phyloP scores from a whole-genome alignment of 2,797 vertebrate genomes.

The Syndactyla subalaris region DNA sequence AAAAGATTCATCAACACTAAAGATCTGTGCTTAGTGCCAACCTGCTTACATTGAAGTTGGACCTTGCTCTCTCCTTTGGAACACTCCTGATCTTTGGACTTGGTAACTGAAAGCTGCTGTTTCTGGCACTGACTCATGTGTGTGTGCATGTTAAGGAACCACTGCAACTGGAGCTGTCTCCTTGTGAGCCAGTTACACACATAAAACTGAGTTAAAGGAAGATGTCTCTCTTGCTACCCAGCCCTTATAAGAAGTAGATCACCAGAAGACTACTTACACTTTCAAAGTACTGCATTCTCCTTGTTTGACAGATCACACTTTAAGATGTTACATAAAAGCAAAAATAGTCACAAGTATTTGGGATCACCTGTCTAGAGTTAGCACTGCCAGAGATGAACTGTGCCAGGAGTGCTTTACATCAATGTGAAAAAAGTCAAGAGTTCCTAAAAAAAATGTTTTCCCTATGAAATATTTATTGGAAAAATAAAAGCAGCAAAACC shows the following conservation, averaged over 20 bases:
- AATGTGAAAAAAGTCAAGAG: constrained; percentile 29
- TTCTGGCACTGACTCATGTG: constrained; percentile 39
- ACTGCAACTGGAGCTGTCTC: constrained; percentile 57
- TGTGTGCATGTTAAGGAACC: constrained; percentile 43
- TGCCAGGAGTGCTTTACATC: constrained; percentile 43
- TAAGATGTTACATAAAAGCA: constrained; percentile 55
- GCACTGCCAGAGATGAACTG: constrained; percentile 17
- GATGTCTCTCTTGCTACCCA: not conserved
- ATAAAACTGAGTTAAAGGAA: not conserved
- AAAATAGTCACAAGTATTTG: constrained; percentile 44
- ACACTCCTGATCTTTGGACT: constrained; percentile 83
- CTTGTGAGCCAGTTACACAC: constrained; percentile 39
- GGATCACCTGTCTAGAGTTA: constrained; percentile 40
- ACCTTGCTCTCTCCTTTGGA: constrained; percentile 79
- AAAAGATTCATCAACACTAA: not conserved
- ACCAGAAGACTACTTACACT: constrained; percentile 23
- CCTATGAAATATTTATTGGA: constrained; percentile 44
- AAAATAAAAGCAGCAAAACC: constrained; percentile 51
- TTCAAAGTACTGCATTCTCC: constrained; percentile 29
- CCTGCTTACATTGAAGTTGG: constrained; percentile 68
- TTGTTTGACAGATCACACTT: constrained; percentile 48
- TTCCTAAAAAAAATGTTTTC: constrained; percentile 7
- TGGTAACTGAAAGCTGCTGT: constrained; percentile 60
- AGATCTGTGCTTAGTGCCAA: not conserved
- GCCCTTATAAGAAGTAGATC: constrained; percentile 47